These are phyloP conservation scores for Physella acuta DNA, from an alignment of 1,140 invertebrate species.

Conservation along the genomic window DNA sequence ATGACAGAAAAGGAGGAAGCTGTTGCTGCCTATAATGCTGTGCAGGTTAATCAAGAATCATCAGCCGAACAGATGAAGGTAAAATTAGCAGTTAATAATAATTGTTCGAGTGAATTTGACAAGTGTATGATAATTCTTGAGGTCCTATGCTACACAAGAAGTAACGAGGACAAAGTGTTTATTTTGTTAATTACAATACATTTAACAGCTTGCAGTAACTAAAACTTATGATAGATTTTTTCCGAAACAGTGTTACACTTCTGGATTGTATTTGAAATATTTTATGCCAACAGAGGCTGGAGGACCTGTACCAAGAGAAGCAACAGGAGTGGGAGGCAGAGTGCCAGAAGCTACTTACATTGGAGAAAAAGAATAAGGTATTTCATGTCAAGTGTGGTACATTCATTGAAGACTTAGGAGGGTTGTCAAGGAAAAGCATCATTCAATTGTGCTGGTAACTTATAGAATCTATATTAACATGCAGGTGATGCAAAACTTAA, in stretches of 20 bases:
- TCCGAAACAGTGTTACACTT: no score
- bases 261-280: no score
- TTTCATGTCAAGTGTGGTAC: no score
- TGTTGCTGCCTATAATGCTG: constrained; percentile 41
- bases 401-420: no score
- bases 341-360: constrained; percentile 24
- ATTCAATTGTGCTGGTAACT: no score
- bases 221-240: no score
- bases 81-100: neutral
- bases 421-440: no score
- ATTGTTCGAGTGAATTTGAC: neutral
- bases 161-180: neutral
- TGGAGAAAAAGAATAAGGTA: constrained; percentile 42
- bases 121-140: neutral
- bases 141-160: neutral
- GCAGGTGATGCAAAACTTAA: no score
- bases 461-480: no score
- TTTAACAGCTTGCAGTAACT: neutral
- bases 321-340: constrained; percentile 31
- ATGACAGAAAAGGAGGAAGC: constrained; percentile 40
- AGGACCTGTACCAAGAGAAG: constrained; percentile 25
- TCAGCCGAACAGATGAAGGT: constrained; percentile 36
- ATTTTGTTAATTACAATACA: neutral
- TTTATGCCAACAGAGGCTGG: constrained; percentile 38
- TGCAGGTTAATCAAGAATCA: constrained; percentile 37